phyloP scores from a whole-genome alignment of 2,113 vertebrate species.

The Scopus umbretta region DNA sequence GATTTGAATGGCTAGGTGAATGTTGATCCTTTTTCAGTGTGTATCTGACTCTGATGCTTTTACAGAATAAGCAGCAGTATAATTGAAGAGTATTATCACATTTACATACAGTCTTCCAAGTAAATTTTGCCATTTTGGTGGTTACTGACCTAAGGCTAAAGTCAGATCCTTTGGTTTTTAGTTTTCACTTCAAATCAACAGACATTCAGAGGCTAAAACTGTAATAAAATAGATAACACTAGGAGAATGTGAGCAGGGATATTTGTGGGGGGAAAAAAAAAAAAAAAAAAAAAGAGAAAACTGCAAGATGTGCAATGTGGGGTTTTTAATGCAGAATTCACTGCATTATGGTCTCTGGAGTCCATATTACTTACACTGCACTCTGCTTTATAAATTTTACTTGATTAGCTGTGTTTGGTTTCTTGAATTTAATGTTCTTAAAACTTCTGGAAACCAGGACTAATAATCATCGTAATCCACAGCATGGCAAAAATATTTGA shows the following conservation, averaged over 20 bases:
- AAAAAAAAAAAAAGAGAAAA: not conserved
- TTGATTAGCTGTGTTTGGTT: not conserved
- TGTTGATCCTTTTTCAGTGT: not conserved
- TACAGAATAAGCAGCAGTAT: not conserved
- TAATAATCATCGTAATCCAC: not conserved
- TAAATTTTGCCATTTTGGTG: not conserved
- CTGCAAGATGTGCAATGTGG: not conserved
- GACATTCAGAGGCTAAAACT: not conserved
- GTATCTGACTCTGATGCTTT: not conserved
- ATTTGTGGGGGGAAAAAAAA: not conserved
- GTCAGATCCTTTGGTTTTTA: not conserved
- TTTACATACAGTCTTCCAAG: not conserved
- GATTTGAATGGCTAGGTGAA: not conserved
- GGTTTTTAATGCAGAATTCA: not conserved
- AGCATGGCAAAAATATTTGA: not conserved
- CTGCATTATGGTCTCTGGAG: not conserved
- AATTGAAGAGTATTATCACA: not conserved
- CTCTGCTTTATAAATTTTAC: not conserved
- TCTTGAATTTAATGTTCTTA: not conserved
- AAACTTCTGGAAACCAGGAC: not conserved
- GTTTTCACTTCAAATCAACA: not conserved
- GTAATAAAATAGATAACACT: not conserved
- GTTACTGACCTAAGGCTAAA: not conserved
- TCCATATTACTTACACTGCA: not conserved
- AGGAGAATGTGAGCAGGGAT: not conserved